Base-by-base conservation (phyloP, 2,888 invertebrate genomes). In the Boloria selene region DNA sequence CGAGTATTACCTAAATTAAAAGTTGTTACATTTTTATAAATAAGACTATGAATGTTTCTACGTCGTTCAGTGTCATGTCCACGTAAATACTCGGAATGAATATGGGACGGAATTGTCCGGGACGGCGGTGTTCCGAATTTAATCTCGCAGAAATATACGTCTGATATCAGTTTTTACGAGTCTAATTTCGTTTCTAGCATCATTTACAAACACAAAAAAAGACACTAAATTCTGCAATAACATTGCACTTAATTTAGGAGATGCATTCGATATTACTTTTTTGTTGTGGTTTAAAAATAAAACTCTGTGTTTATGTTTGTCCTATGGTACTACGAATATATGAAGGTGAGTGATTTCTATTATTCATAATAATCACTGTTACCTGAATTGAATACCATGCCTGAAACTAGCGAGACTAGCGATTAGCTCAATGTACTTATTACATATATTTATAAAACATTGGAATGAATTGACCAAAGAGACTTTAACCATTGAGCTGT, bases 121-220 rank as follows among this genome's bases (percentile, higher is more conserved):
- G 84, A 83, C 82, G 80, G 45, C 45, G 83, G 83, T 86, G 87
- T 87, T 88, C 87, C 87, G 86, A 89, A 88, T 90, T 90, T 90
- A 90, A 90, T 90, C 88, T 89, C 86, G 85, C 85, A 86, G 87
- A 89, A 88, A 88, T 89, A 90, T 88, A 87, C 85, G 83, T 85
- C 80, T 83, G 84, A 84, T 86, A 88, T 88, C 88, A 84, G 83
- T 88, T 86, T 88, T 87, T 87, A 87, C 86, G 86, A 84, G 85
- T 68, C 72, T 74, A 73, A 72, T 73, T 70, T 69, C 56, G 61
- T 63, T 62, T 61, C 70, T 64, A 70, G 70, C 75, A 73, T 73
- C 71, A 72, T 73, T 75, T 65, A 65, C 31, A 71, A 72, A 62
- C 22, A 56, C 26, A 56, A 45, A 56, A 56, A 56, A 45, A 10